Percentiles rank a stretch among this genome's conserved stretches.
phyloP scores from a whole-genome alignment of 2,888 invertebrate species.

The Nemapogon koenigi region DNA sequence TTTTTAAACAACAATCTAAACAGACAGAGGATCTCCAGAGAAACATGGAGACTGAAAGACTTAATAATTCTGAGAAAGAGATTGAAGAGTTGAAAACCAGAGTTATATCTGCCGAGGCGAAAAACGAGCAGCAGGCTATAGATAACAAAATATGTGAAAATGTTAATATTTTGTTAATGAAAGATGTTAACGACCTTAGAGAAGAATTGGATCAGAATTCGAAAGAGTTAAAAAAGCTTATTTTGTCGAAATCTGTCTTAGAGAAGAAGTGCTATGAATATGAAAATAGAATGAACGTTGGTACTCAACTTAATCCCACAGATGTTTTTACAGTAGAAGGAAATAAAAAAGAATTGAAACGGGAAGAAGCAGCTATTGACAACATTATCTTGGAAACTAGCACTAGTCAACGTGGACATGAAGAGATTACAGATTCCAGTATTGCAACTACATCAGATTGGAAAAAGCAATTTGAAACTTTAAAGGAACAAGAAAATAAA shows the following conservation, averaged over 20 bases:
- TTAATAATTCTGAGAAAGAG: constrained; percentile 36
- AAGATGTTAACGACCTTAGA: constrained; percentile 49
- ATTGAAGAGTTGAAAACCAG: constrained; percentile 46
- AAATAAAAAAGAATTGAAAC: too few relatives aligned
- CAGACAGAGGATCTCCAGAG: constrained; percentile 55
- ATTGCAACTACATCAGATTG: constrained; percentile 11
- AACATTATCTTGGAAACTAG: too few relatives aligned
- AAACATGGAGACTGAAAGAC: constrained; percentile 28
- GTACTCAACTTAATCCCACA: too few relatives aligned
- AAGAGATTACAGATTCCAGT: too few relatives aligned
- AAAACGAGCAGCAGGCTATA: constrained; percentile 55
- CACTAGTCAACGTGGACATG: too few relatives aligned
- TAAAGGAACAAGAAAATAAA: background rate
- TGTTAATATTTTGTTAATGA: constrained; percentile 51
- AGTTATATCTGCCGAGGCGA: constrained; percentile 36
- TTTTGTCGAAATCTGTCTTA: too few relatives aligned
- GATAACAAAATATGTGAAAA: constrained; percentile 59
- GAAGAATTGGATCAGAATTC: constrained; percentile 34
- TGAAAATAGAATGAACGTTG: too few relatives aligned
- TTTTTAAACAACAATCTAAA: constrained; percentile 48
- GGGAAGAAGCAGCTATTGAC: too few relatives aligned
- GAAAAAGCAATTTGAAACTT: constrained; percentile 16
- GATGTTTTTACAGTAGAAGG: too few relatives aligned
- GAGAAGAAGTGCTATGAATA: too few relatives aligned
- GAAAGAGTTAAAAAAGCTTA: constrained; percentile 25